Conservation (phyloP, 2,797 vertebrate species). For the Limosa lapponica region DNA sequence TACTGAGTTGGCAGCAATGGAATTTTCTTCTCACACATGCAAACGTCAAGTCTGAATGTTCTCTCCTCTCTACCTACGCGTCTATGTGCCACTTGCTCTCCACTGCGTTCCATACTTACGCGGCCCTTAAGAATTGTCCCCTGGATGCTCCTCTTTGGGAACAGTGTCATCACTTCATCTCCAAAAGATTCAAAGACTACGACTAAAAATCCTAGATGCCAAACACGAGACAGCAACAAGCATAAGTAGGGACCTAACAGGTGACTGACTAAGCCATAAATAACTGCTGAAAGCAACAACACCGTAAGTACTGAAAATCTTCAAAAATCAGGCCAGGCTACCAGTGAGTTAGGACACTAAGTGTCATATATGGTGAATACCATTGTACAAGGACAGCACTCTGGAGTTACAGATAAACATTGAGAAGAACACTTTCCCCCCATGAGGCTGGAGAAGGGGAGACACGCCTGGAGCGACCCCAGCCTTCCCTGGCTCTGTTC, state of each 20-base stretch:
- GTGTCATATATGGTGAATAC: accelerated
- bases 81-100: not conserved
- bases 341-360: accelerated
- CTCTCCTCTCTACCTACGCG: not conserved
- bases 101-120: not conserved
- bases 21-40: slow-evolving; percentile 33
- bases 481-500: not conserved
- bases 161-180: not conserved
- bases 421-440: not conserved
- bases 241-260: accelerated
- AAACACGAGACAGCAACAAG: accelerated
- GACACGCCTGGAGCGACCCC: too few species aligned
- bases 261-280: not conserved
- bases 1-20: slow-evolving; percentile 53
- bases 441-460: not conserved
- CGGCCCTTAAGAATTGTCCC: not conserved
- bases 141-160: not conserved
- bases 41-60: not conserved
- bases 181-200: not conserved
- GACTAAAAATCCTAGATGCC: not conserved
- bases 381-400: not conserved
- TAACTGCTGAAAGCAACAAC: not conserved
- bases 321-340: accelerated
- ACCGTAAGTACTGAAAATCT: not conserved
- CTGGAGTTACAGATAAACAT: not conserved